phyloP scores from a whole-genome alignment of 1,140 invertebrate genomes.

The Zaprionus africanus region DNA sequence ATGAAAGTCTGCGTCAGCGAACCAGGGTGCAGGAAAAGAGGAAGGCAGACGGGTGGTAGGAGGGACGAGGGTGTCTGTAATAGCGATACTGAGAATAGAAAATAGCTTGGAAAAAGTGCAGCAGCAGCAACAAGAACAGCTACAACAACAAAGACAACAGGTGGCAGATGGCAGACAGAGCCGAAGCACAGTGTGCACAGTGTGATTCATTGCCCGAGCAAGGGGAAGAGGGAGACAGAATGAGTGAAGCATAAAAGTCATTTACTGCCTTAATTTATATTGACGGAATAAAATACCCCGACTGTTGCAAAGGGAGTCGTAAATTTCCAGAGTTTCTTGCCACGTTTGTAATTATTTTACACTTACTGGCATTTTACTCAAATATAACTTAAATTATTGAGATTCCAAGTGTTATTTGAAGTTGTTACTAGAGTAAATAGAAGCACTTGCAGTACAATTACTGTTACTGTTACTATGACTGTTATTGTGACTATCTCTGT shows the following conservation, averaged over 20 bases:
- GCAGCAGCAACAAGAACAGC: conserved; percentile 27
- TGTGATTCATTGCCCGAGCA: conserved; percentile 2
- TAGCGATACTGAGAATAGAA: conserved; percentile 19
- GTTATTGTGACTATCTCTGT: too few species aligned
- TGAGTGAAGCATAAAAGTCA: neutral
- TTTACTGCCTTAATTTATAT: neutral
- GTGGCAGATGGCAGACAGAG: conserved; percentile 36
- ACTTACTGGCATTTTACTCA: neutral
- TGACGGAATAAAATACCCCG: neutral
- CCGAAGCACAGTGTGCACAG: conserved; percentile 14
- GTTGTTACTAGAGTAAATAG: neutral
- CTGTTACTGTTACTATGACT: too few species aligned
- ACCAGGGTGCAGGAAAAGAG: neutral
- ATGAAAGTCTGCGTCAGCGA: conserved; percentile 55
- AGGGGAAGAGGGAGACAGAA: neutral
- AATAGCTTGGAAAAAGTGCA: conserved; percentile 56
- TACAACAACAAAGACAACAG: conserved; percentile 61
- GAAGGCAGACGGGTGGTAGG: too few species aligned
- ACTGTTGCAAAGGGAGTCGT: conserved; percentile 1
- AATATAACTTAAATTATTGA: neutral
- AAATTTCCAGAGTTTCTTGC: neutral
- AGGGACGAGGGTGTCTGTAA: neutral
- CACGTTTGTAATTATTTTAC: neutral
- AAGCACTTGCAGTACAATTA: too few species aligned
- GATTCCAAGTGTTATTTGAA: neutral